Conservation (phyloP, 2,888 invertebrate genomes). For the Teinopalpus imperialis region DNA sequence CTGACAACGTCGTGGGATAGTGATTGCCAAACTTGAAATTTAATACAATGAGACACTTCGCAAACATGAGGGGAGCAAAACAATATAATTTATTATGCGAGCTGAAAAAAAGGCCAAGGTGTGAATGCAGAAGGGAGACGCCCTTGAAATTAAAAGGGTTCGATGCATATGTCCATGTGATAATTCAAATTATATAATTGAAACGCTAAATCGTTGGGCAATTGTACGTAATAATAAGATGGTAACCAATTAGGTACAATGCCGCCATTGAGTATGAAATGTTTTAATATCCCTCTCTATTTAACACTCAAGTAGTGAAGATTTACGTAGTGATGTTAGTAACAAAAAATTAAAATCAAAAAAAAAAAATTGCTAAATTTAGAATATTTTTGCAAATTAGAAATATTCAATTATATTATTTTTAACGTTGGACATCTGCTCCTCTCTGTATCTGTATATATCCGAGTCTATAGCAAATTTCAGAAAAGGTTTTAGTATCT, state of each 20-base stretch:
- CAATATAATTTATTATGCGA: slow-evolving; percentile 36
- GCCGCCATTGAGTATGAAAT: no score
- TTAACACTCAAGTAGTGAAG: no score
- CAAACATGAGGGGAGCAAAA: slow-evolving; percentile 50
- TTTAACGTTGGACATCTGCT: no score
- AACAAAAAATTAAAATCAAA: no score
- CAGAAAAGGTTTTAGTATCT: no score
- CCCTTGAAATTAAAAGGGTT: slow-evolving; percentile 22
- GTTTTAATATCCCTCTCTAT: no score
- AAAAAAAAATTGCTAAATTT: no score
- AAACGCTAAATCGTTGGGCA: slow-evolving; percentile 9
- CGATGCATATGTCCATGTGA: not conserved
- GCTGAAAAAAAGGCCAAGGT: slow-evolving; percentile 41
- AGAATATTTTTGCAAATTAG: no score
- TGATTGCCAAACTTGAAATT: slow-evolving; percentile 46
- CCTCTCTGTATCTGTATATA: no score
- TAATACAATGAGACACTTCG: slow-evolving; percentile 50
- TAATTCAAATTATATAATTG: not conserved
- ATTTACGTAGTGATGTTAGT: no score
- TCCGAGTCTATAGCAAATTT: no score
- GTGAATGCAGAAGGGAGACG: slow-evolving; percentile 34
- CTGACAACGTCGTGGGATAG: slow-evolving; percentile 48
- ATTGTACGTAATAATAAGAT: slow-evolving; percentile 8
- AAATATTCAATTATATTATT: no score
- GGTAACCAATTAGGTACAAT: slow-evolving; percentile 2